Percentiles rank a stretch among this genome's conserved stretches.
phyloP scores from a whole-genome alignment of 2,797 vertebrate species.

The Protonibea diacanthus region DNA sequence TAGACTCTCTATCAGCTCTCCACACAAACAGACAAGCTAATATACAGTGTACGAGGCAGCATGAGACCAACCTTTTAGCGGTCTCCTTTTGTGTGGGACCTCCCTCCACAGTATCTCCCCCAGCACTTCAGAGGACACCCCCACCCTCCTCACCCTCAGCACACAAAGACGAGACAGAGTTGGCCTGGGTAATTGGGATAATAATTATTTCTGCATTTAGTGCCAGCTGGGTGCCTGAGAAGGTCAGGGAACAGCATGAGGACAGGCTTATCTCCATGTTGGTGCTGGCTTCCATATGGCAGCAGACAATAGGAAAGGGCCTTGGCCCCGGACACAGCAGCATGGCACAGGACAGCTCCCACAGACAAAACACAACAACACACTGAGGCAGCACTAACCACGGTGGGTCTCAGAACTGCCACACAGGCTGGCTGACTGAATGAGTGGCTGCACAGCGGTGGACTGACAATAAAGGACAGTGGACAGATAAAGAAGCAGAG shows the following conservation, averaged over 20 bases:
- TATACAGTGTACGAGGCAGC: slow-evolving; percentile 48
- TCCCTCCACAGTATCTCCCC: slow-evolving; percentile 46
- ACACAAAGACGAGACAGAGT: slow-evolving; percentile 72
- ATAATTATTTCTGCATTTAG: slow-evolving; percentile 85
- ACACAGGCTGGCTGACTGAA: slow-evolving; percentile 56
- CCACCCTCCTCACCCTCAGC: slow-evolving; percentile 36
- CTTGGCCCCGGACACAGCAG: slow-evolving; percentile 70
- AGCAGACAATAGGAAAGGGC: slow-evolving; percentile 79
- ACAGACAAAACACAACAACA: slow-evolving; percentile 72
- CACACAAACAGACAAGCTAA: slow-evolving; percentile 38
- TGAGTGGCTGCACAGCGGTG: slow-evolving; percentile 52
- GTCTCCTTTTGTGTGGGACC: slow-evolving; percentile 59
- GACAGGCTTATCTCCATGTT: slow-evolving; percentile 81
- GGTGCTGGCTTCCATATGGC: slow-evolving; percentile 83
- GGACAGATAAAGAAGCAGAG: slow-evolving; percentile 8
- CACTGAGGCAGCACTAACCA: slow-evolving; percentile 52
- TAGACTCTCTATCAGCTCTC: slow-evolving; percentile 27
- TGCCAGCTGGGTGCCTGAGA: slow-evolving; percentile 86
- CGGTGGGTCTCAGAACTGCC: slow-evolving; percentile 51
- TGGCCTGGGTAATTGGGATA: slow-evolving; percentile 83
- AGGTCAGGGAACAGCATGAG: slow-evolving; percentile 85
- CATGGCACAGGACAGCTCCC: slow-evolving; percentile 75
- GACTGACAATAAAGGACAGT: slow-evolving; percentile 40
- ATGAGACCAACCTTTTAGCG: slow-evolving; percentile 52
- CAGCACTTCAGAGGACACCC: slow-evolving; percentile 49